Percentiles rank a stretch among this genome's conserved stretches.
Conservation (phyloP, 2,113 vertebrate species). For the Chloropsis cyanopogon region DNA sequence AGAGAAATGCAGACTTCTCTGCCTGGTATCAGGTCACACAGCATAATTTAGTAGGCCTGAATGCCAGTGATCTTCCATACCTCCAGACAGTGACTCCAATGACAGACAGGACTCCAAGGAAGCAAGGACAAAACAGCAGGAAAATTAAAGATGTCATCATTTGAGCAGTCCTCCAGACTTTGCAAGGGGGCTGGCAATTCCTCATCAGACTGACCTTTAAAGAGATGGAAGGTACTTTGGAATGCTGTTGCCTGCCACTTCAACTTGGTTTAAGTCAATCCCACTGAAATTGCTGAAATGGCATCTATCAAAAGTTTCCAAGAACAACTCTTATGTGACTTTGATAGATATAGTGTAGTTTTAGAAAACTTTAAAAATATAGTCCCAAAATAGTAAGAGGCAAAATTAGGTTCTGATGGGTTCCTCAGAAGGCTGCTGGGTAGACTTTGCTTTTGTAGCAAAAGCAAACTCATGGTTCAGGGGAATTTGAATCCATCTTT, state of each 20-base stretch:
- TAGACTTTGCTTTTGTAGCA: not conserved
- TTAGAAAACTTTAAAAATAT: not conserved
- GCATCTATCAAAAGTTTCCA: not conserved
- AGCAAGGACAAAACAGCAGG: constrained; percentile 90
- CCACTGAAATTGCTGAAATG: not conserved
- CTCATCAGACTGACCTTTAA: constrained; percentile 86
- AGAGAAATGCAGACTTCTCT: not conserved
- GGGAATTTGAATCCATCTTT: not conserved
- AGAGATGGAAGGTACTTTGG: not conserved
- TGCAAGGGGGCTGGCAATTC: constrained; percentile 90
- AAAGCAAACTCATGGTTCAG: rapidly evolving
- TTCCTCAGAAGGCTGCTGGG: not conserved
- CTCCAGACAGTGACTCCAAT: constrained; percentile 87
- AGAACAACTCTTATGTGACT: not conserved
- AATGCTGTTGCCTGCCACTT: not conserved
- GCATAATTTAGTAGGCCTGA: not conserved
- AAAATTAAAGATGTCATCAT: constrained; percentile 89
- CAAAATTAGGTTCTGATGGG: not conserved
- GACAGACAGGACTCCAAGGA: constrained; percentile 80
- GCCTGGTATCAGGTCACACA: not conserved
- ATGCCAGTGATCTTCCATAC: constrained; percentile 60
- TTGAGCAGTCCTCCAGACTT: constrained; percentile 86
- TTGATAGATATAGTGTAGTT: not conserved
- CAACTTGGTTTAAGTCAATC: not conserved
- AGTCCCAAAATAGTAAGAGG: not conserved